Evolutionary conservation across 2,797 vertebrate species (phyloP), one percentile per base, ranked within the genome.

Genomic region (Megaceryle alcyon): DNA sequence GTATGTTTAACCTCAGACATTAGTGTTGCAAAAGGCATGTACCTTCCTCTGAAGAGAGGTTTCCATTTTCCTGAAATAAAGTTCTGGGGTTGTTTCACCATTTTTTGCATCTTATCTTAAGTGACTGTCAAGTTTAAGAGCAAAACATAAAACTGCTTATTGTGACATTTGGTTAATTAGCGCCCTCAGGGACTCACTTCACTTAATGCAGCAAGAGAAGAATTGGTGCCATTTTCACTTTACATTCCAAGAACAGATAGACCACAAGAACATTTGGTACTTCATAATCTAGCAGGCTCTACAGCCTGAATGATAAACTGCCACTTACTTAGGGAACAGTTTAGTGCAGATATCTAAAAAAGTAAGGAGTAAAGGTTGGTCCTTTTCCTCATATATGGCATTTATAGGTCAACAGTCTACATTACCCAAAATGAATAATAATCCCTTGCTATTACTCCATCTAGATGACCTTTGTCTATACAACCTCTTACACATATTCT

Each of bases 81-180:
- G 14, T 77, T 56, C 19, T 66, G 5, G 4, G 48, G 8, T 63
- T 66, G 19, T 59, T 90, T 65, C 51, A 79, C 7, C 13, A 31
- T 70, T 88, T 92, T 86, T 86, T 43, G 35, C 48, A 23, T 14
- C 35, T 89, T 46, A 37, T 14, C 16, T 64, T 90, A 91, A 80
- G 44, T 31, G 37, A 59, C 29, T 89, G 65, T 35, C 49, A 92
- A 90, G 44, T 76, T 82, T 66, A 90, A 86, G 44, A 54, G 51
- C 69, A 92, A 95, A 96, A 85, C 37, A 77, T 92, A 89, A 94
- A 96, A 75, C 44, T 79, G 20, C 35, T 69, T 90, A 37, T 87
- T 86, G 88, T 94, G 94, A 88, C 96, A 90, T 95, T 95, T 96
- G 59, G 60, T 35, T 97, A 95, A 96, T 92, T 87, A 95, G 64